Evolutionary conservation across 2,113 vertebrate genomes (phyloP).

Genomic region (Syngnathoides biaculeatus): DNA sequence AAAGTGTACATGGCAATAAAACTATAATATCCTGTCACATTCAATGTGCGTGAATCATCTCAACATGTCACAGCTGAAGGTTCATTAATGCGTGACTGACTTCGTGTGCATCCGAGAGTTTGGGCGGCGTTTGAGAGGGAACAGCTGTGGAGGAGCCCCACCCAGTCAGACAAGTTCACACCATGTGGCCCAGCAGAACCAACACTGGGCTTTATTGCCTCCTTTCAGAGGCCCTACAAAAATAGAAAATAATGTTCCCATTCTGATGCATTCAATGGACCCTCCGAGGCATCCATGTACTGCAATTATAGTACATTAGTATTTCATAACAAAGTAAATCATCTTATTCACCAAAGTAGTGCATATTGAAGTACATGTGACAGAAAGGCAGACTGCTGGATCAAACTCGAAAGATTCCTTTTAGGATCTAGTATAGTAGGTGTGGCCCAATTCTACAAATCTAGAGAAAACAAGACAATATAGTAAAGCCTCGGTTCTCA

Average conservation of each 20-base stretch:
- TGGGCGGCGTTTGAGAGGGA: slow-evolving; percentile 26
- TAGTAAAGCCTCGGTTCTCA: too few species aligned
- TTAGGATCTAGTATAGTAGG: not conserved
- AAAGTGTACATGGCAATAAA: slow-evolving; percentile 8
- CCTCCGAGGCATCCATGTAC: slow-evolving; percentile 1
- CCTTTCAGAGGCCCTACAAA: slow-evolving; percentile 27
- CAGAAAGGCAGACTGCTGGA: slow-evolving; percentile 15
- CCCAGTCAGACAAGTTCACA: slow-evolving; percentile 48
- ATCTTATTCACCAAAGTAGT: slow-evolving; percentile 49
- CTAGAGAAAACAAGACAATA: not conserved
- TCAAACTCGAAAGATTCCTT: slow-evolving; percentile 13
- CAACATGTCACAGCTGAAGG: slow-evolving; percentile 11
- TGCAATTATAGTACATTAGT: slow-evolving; percentile 42
- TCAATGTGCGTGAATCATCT: not conserved
- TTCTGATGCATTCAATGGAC: not conserved
- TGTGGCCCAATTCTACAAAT: not conserved
- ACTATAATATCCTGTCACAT: not conserved
- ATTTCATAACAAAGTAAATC: slow-evolving; percentile 31
- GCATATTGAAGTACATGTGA: slow-evolving; percentile 26
- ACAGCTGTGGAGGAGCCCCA: slow-evolving; percentile 59
- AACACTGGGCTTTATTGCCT: slow-evolving; percentile 40
- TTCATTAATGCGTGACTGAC: slow-evolving; percentile 10
- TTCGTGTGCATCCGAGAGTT: not conserved
- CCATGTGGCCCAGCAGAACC: slow-evolving; percentile 60
- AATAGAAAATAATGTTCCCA: slow-evolving; percentile 15